Evolutionary conservation across 2,888 invertebrate genomes (phyloP).

Genomic region (Eupithecia tripunctaria): DNA sequence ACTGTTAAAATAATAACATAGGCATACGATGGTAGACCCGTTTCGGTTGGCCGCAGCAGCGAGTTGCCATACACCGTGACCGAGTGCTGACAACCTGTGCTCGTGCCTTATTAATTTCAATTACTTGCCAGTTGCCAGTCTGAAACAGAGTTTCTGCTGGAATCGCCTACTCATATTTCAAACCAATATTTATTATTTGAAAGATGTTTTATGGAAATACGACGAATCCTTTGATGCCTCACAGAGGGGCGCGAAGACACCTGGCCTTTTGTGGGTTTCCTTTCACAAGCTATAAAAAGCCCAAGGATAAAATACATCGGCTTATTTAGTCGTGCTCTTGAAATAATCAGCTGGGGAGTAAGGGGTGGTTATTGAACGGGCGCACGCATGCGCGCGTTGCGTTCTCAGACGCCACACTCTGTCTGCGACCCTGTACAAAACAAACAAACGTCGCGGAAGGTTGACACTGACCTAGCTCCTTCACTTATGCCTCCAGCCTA

Average conservation of each 20-base stretch:
- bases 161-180: background rate
- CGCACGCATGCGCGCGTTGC: slow-evolving; percentile 71
- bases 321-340: slow-evolving; percentile 39
- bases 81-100: slow-evolving; percentile 28
- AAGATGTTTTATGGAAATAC: background rate
- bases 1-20: slow-evolving; percentile 28
- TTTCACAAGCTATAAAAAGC: slow-evolving; percentile 23
- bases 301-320: slow-evolving; percentile 25
- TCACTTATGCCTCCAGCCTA: slow-evolving; percentile 45
- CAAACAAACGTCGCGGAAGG: slow-evolving; percentile 72
- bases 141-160: background rate
- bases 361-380: slow-evolving; percentile 74
- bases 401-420: slow-evolving; percentile 53
- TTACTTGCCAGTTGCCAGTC: background rate
- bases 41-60: slow-evolving; percentile 40
- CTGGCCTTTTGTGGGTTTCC: slow-evolving; percentile 6
- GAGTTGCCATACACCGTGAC: slow-evolving; percentile 32
- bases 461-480: slow-evolving; percentile 71
- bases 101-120: slow-evolving; percentile 27
- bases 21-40: slow-evolving; percentile 19
- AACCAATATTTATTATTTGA: slow-evolving; percentile 1
- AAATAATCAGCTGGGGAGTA: slow-evolving; percentile 60
- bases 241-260: background rate
- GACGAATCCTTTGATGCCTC: background rate
- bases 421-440: slow-evolving; percentile 66